Evolutionary conservation across 64 coral and sea anemone species (phyloP).

Genomic region (Acropora yongei): DNA sequence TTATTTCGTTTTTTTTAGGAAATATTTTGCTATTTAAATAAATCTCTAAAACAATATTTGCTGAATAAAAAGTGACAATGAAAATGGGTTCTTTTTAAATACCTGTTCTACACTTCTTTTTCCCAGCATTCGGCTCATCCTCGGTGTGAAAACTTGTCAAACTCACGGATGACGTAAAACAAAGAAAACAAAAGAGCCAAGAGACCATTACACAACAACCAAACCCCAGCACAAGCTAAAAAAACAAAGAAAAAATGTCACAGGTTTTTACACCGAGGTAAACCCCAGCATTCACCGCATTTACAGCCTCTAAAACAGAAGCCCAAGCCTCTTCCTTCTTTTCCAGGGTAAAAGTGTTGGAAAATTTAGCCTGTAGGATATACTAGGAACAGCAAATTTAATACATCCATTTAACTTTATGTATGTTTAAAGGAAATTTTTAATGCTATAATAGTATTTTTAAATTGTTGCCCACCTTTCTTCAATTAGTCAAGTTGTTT

Average conservation of each 20-base stretch:
- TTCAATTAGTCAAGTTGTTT: not conserved
- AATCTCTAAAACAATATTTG: not conserved
- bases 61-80: not conserved
- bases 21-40: too few relatives aligned
- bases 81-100: not conserved
- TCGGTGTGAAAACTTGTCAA: too few relatives aligned
- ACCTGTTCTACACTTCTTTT: constrained; percentile 7
- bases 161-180: too few relatives aligned
- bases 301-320: not conserved
- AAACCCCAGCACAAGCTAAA: too few relatives aligned
- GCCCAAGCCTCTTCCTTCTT: constrained; percentile 8
- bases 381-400: not conserved
- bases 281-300: constrained; percentile 1
- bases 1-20: not conserved
- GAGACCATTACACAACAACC: too few relatives aligned
- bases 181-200: too few relatives aligned
- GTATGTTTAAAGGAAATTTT: not conserved
- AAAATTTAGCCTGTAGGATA: constrained; percentile 17
- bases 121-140: not conserved
- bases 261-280: too few relatives aligned
- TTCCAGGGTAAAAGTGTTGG: not conserved
- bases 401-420: too few relatives aligned
- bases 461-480: constrained; percentile 4
- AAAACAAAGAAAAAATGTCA: too few relatives aligned
- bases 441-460: constrained; percentile 2